A percentile compares a stretch with the other conserved stretches of the same genome.
These are phyloP conservation scores for Hesperia comma DNA, from an alignment of 2,888 invertebrate genomes.

Conservation along the genomic window DNA sequence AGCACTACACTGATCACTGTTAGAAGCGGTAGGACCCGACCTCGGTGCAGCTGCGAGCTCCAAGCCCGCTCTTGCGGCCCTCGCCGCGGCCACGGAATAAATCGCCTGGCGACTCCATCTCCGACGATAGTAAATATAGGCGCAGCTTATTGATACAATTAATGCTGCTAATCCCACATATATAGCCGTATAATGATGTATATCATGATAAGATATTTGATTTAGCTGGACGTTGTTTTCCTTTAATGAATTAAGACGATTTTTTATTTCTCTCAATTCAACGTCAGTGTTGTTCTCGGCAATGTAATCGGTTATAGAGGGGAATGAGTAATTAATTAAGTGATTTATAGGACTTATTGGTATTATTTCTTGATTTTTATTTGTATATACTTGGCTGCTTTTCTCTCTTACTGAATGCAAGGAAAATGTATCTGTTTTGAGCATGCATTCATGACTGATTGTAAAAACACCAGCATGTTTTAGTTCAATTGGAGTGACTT, in stretches of 20 bases:
- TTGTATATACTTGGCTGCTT: slow-evolving; percentile 8
- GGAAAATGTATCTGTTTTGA: neutral
- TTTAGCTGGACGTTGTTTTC: neutral
- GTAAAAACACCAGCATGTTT: slow-evolving; percentile 1
- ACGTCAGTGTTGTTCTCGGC: slow-evolving; percentile 6
- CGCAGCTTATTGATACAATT: neutral
- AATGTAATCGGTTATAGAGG: slow-evolving; percentile 3
- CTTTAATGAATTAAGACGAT: slow-evolving; percentile 1
- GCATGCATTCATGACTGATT: neutral
- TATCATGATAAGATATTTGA: slow-evolving; percentile 1
- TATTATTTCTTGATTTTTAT: neutral
- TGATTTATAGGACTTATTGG: slow-evolving; percentile 12
- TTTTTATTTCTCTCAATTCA: slow-evolving; percentile 9
- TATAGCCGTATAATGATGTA: slow-evolving; percentile 10
- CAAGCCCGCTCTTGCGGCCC: slow-evolving; percentile 4
- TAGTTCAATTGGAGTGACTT: neutral
- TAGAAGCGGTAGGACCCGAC: neutral
- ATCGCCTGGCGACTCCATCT: slow-evolving; percentile 3
- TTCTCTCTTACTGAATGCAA: neutral
- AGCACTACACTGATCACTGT: slow-evolving; percentile 9
- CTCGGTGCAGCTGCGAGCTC: neutral
- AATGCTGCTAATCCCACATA: slow-evolving; percentile 1
- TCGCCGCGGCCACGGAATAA: slow-evolving; percentile 5
- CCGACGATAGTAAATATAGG: slow-evolving; percentile 9
- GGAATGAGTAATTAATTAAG: slow-evolving; percentile 10